phyloP scores from a whole-genome alignment of 2,113 vertebrate species.

The Crocuta crocuta region DNA sequence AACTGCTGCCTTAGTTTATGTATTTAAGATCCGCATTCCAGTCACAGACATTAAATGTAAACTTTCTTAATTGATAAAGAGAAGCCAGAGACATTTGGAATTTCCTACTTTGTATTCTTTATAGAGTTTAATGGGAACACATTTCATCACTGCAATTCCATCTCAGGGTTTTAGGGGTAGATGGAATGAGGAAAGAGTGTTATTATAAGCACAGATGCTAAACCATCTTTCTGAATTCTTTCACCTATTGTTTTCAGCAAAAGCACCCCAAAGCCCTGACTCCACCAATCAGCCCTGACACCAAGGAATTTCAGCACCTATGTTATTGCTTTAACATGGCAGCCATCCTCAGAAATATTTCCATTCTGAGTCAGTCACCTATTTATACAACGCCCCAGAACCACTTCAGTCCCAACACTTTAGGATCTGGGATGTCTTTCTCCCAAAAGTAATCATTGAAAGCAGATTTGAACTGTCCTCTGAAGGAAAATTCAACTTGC shows the following conservation, averaged over 20 bases:
- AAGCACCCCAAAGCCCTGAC: constrained; percentile 41
- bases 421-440: not conserved
- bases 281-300: constrained; percentile 16
- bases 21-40: not conserved
- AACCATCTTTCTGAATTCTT: constrained; percentile 74
- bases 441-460: constrained; percentile 50
- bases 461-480: constrained; percentile 49
- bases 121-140: constrained; percentile 60
- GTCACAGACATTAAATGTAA: constrained; percentile 37
- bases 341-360: constrained; percentile 66
- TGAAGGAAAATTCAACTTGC: constrained; percentile 33
- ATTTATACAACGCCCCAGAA: not conserved
- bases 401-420: constrained; percentile 26
- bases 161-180: not conserved
- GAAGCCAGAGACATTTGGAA: not conserved
- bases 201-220: constrained; percentile 24
- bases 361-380: not conserved
- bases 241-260: not conserved
- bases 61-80: not conserved
- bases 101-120: constrained; percentile 11
- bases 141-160: constrained; percentile 23
- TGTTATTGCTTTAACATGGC: constrained; percentile 52
- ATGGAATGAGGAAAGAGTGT: not conserved
- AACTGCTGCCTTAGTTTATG: not conserved
- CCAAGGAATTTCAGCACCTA: constrained; percentile 56